These are phyloP conservation scores for Megathymus violae DNA, from an alignment of 1,140 invertebrate genomes.

Conservation along the genomic window DNA sequence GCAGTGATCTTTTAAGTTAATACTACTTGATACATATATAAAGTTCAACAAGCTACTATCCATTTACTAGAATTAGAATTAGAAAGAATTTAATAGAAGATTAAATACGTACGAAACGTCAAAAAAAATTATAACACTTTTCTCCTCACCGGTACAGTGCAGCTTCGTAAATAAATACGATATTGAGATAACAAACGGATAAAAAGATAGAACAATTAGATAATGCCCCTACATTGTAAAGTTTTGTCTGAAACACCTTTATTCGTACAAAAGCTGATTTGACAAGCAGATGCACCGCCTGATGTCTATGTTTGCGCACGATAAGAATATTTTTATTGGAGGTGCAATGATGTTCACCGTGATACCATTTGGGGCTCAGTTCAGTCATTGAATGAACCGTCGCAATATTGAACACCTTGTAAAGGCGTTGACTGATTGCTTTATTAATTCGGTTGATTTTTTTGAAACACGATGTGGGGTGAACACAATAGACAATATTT, in stretches of 20 bases:
- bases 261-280: constrained; percentile 59
- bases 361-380: constrained; percentile 23
- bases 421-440: constrained; percentile 14
- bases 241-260: constrained; percentile 64
- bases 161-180: constrained; percentile 37
- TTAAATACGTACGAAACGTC: no score
- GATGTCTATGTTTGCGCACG: constrained; percentile 48
- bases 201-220: constrained; percentile 69
- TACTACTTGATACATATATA: no score
- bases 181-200: constrained; percentile 53
- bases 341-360: constrained; percentile 8
- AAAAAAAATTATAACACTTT: no score
- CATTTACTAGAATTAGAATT: no score
- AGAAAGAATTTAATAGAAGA: no score
- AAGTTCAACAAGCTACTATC: no score
- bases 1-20: no score
- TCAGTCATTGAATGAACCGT: constrained; percentile 2
- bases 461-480: constrained; percentile 2
- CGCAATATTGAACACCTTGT: constrained; percentile 27
- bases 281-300: constrained; percentile 51
- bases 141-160: constrained; percentile 32
- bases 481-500: background rate
- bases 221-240: constrained; percentile 46
- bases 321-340: constrained; percentile 46
- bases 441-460: constrained; percentile 8